A percentile compares a stretch with the other conserved stretches of the same genome.
phyloP scores from a whole-genome alignment of 2,888 invertebrate genomes.

The Spilarctia lutea region DNA sequence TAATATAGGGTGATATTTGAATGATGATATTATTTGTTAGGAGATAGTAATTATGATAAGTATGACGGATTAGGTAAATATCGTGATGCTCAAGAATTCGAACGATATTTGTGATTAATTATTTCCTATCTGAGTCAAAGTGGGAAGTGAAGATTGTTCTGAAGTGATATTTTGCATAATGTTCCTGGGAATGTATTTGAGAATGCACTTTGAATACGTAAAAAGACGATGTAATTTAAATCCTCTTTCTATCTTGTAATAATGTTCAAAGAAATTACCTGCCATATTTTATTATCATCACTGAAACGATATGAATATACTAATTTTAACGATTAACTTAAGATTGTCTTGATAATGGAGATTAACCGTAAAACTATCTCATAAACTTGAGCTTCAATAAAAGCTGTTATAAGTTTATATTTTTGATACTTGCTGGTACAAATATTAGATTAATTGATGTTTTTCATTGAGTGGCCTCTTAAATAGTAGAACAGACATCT shows the following conservation, averaged over 20 bases:
- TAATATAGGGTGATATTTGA: constrained; percentile 21
- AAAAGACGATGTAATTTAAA: neutral
- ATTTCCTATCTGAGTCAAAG: constrained; percentile 62
- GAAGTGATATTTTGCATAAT: constrained; percentile 63
- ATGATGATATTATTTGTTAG: constrained; percentile 20
- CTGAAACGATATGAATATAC: too few relatives aligned
- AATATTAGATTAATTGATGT: too few relatives aligned
- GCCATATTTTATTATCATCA: neutral
- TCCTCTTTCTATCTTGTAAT: neutral
- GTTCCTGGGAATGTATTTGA: constrained; percentile 51
- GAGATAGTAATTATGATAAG: constrained; percentile 50
- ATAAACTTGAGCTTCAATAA: too few relatives aligned
- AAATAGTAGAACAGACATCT: too few relatives aligned
- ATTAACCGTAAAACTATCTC: too few relatives aligned
- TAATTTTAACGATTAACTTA: too few relatives aligned
- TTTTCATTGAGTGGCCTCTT: too few relatives aligned
- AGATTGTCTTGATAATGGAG: too few relatives aligned
- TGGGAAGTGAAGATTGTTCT: constrained; percentile 58
- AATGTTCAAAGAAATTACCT: neutral
- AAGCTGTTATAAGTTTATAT: too few relatives aligned
- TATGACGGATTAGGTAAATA: constrained; percentile 76
- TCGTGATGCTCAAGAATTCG: constrained; percentile 49
- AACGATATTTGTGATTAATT: constrained; percentile 70
- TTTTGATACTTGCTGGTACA: too few relatives aligned
- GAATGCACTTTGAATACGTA: neutral